A percentile compares a stretch with the other conserved stretches of the same genome.
These are phyloP conservation scores for Brachionus paranguensis DNA, from an alignment of 1,140 invertebrate genomes.

Conservation along the genomic window DNA sequence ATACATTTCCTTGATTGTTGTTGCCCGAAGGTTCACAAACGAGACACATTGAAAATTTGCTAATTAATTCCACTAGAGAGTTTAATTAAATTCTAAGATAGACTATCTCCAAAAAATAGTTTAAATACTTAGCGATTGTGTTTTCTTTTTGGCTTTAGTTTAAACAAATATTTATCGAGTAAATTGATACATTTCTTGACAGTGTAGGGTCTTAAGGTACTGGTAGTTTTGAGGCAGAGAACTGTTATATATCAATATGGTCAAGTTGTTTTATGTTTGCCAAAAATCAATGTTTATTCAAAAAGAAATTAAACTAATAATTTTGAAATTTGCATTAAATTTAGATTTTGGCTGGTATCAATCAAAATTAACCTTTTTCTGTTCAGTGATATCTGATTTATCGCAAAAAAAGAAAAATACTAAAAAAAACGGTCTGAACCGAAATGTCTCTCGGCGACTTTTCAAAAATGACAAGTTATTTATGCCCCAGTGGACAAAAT, in stretches of 20 bases:
- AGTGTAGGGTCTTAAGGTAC: neutral
- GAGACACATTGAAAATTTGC: neutral
- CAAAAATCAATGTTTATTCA: neutral
- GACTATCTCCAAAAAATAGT: neutral
- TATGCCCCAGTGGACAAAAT: neutral
- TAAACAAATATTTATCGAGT: neutral
- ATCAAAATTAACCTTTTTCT: constrained; percentile 15
- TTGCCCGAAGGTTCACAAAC: neutral
- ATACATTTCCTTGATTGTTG: neutral
- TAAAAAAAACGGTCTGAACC: neutral
- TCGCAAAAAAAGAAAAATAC: neutral
- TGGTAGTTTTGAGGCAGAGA: neutral
- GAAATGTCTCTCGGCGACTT: neutral
- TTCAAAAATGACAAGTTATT: neutral
- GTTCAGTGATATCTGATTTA: neutral
- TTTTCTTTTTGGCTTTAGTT: neutral
- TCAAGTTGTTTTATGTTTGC: neutral
- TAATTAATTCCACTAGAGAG: neutral
- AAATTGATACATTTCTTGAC: neutral
- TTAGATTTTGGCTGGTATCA: neutral
- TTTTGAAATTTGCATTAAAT: constrained; percentile 22
- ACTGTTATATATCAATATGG: neutral
- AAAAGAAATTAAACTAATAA: constrained; percentile 8
- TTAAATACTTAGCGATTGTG: neutral
- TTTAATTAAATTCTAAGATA: neutral